These are phyloP conservation scores for Mesembrinibis cayennensis DNA, from an alignment of 2,113 vertebrate genomes.

Conservation along the genomic window DNA sequence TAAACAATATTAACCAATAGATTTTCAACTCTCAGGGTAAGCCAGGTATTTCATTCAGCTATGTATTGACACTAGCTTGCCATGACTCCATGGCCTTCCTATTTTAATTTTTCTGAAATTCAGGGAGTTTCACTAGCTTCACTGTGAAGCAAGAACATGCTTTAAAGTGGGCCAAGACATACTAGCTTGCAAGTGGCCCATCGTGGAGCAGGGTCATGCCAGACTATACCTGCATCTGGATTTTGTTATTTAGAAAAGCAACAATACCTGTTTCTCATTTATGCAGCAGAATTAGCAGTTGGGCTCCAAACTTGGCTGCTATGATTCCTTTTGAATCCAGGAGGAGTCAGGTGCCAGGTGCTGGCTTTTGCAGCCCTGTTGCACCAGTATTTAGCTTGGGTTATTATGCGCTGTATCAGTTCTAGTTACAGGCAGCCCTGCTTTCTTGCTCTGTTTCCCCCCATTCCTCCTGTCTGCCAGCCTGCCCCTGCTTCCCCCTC, in stretches of 20 bases:
- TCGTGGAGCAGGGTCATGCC: not conserved
- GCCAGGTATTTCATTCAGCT: not conserved
- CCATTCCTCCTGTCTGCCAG: not conserved
- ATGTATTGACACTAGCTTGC: not conserved
- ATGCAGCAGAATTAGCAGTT: not conserved
- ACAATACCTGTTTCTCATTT: not conserved
- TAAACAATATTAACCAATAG: not conserved
- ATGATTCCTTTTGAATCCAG: not conserved
- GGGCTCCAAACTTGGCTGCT: not conserved
- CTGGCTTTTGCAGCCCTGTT: not conserved
- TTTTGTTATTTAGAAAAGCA: not conserved
- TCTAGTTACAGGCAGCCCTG: not conserved
- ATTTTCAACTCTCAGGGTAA: not conserved
- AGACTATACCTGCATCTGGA: not conserved
- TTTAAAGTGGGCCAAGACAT: not conserved
- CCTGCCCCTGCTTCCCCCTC: rapidly evolving
- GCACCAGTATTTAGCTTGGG: not conserved
- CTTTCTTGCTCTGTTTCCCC: not conserved
- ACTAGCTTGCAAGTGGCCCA: not conserved
- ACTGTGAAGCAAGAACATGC: not conserved
- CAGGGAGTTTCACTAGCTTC: not conserved
- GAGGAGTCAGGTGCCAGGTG: not conserved
- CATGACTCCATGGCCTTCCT: not conserved
- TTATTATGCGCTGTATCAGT: not conserved
- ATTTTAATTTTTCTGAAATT: not conserved